Base-by-base conservation (phyloP, 1,140 invertebrate genomes). In the Dolichoris vasculosae region DNA sequence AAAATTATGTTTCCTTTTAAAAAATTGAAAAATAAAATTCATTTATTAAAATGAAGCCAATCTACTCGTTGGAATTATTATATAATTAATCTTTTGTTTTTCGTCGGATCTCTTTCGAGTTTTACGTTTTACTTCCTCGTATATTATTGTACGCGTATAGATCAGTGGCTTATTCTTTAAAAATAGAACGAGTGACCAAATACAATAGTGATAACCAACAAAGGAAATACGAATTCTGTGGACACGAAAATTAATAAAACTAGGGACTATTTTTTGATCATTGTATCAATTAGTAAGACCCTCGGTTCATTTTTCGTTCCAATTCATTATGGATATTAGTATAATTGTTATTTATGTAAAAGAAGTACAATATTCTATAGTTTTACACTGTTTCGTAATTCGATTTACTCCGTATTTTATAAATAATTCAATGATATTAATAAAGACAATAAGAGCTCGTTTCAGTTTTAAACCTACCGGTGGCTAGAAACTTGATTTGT, bases 161-260 rank as follows among this genome's bases (percentile, higher is more conserved):
- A 13, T 9, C 17, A 59, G 23, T 32, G 40, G 35, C 40, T 38
- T 40, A 40, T 40, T 71, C 4, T 38, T 71, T 38, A 23, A 40
- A 71, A 71, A 40, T 71, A 71, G 35, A 40, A 71, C 35, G 26
- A 71, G 67, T 40, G 67, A 26, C 3, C 32, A 38, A 13, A 40
- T 71, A 71, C 20, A 71, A 71, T 40, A 40, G 17, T 71, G 2
- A 43, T 17, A n/a, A 26, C 8, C 15, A 11, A 43, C 38, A 73
- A 43, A 40, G 23, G 23, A 17, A 43, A 9, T 43, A 3, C n/a
- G 69, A 73, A 43, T n/a, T 43, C 38, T n/a, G 35, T n/a, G 0
- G 35, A 40, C 32, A 71, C 15, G 64, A 32, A 69, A n/a, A 71
- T 71, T 71, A 71, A 71, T 71, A 20, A 71, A 71, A 40, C 67